phyloP scores from a whole-genome alignment of 2,888 invertebrate species.

The Byasa hedistus region DNA sequence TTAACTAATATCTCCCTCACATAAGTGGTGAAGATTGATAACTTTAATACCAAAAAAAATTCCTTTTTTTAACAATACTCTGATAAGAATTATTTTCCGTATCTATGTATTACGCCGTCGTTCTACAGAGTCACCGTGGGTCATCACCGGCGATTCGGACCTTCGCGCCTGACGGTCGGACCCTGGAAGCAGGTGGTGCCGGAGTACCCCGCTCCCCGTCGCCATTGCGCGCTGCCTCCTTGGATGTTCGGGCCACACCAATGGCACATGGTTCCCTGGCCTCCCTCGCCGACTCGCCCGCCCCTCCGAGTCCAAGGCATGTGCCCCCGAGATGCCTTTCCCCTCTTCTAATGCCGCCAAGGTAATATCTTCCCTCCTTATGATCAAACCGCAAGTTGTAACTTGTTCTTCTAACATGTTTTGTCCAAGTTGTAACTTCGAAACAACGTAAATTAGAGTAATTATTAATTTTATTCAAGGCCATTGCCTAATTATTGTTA shows the following conservation, averaged over 20 bases:
- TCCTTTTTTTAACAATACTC: not conserved
- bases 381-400: too few relatives aligned
- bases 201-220: slow-evolving; percentile 86
- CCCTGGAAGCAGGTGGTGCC: slow-evolving; percentile 76
- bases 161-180: slow-evolving; percentile 89
- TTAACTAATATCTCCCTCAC: too few relatives aligned
- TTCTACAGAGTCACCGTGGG: slow-evolving; percentile 84
- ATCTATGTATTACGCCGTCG: not conserved
- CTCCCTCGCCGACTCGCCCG: slow-evolving; percentile 80
- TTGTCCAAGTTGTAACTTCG: not conserved
- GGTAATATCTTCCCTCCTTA: slow-evolving; percentile 46
- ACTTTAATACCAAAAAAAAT: too few relatives aligned
- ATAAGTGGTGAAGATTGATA: too few relatives aligned
- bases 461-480: not conserved
- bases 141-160: slow-evolving; percentile 92
- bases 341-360: slow-evolving; percentile 87
- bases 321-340: slow-evolving; percentile 83
- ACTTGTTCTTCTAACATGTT: not conserved
- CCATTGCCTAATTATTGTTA: not conserved
- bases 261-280: slow-evolving; percentile 86
- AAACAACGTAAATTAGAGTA: not conserved
- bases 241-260: slow-evolving; percentile 86
- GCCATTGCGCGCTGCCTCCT: slow-evolving; percentile 87
- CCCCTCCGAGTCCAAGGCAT: slow-evolving; percentile 68
- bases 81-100: not conserved